Evolutionary conservation across 2,888 invertebrate species (phyloP).

Genomic region (Zhuqinia jingwanae): DNA sequence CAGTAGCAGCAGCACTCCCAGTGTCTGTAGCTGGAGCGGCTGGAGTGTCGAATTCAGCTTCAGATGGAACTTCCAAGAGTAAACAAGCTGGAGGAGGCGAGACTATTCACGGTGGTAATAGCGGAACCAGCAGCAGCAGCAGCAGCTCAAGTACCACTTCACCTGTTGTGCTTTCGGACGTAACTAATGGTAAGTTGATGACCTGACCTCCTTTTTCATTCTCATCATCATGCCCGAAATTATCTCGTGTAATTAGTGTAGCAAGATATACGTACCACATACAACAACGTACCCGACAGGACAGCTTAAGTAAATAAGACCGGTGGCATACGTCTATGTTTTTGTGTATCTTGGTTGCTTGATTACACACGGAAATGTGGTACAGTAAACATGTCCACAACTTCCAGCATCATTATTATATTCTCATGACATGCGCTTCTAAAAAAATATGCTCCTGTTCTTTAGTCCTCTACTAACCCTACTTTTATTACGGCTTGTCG

Average conservation of each 20-base stretch:
- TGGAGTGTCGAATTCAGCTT: slow-evolving; percentile 1
- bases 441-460: too few relatives aligned
- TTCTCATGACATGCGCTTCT: too few relatives aligned
- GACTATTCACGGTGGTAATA: slow-evolving; percentile 38
- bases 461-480: neutral
- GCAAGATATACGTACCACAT: neutral
- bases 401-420: too few relatives aligned
- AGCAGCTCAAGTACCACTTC: slow-evolving; percentile 60
- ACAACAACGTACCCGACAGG: too few relatives aligned
- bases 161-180: slow-evolving; percentile 59
- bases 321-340: too few relatives aligned
- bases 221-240: neutral
- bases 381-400: too few relatives aligned
- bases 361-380: too few relatives aligned
- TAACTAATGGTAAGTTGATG: slow-evolving; percentile 57
- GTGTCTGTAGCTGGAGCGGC: slow-evolving; percentile 8
- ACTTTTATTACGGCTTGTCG: neutral
- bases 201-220: slow-evolving; percentile 41
- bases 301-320: too few relatives aligned
- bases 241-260: slow-evolving; percentile 22
- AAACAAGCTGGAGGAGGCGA: slow-evolving; percentile 53
- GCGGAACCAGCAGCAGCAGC: neutral
- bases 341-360: too few relatives aligned
- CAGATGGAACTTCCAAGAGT: slow-evolving; percentile 43
- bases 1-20: slow-evolving; percentile 18